Conservation (phyloP, 1,140 invertebrate species). For the Drosophila grimshawi region DNA sequence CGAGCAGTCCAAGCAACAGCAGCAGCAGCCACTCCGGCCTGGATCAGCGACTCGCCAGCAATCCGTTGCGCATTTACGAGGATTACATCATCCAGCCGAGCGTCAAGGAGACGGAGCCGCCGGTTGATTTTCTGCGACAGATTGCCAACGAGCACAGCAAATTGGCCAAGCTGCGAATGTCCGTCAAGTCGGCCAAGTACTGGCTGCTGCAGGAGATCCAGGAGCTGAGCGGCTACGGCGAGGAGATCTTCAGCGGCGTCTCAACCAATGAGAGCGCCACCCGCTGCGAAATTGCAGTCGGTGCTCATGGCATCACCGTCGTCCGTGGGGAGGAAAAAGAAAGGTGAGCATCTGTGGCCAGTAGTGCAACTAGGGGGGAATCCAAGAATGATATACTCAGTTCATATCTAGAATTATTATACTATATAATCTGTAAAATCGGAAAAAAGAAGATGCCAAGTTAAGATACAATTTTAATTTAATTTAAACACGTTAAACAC, state of each 20-base stretch:
- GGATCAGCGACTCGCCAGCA: slow-evolving; percentile 65
- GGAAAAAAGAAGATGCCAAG: too few species aligned
- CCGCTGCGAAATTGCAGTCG: slow-evolving; percentile 86
- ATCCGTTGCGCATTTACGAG: slow-evolving; percentile 72
- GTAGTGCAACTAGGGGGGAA: too few species aligned
- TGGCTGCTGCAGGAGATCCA: slow-evolving; percentile 92
- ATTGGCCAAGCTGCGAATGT: slow-evolving; percentile 70
- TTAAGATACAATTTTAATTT: too few species aligned
- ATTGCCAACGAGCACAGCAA: slow-evolving; percentile 82
- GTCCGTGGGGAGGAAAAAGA: slow-evolving; percentile 86
- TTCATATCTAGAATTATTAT: too few species aligned
- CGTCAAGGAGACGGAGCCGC: slow-evolving; percentile 40
- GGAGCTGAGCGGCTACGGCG: slow-evolving; percentile 90
- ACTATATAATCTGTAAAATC: too few species aligned
- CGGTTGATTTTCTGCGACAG: slow-evolving; percentile 70
- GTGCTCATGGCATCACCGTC: slow-evolving; percentile 92
- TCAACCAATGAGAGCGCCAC: slow-evolving; percentile 83
- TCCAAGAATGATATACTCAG: too few species aligned
- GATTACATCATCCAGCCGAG: slow-evolving; percentile 68
- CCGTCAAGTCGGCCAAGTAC: slow-evolving; percentile 88
- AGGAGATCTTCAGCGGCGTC: slow-evolving; percentile 92
- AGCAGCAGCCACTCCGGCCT: slow-evolving; percentile 67
- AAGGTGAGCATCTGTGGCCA: slow-evolving; percentile 52
- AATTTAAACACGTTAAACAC: too few species aligned
- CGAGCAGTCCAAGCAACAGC: slow-evolving; percentile 71